Evolutionary conservation across 2,113 vertebrate genomes (phyloP).

Genomic region (Syngnathus scovelli): DNA sequence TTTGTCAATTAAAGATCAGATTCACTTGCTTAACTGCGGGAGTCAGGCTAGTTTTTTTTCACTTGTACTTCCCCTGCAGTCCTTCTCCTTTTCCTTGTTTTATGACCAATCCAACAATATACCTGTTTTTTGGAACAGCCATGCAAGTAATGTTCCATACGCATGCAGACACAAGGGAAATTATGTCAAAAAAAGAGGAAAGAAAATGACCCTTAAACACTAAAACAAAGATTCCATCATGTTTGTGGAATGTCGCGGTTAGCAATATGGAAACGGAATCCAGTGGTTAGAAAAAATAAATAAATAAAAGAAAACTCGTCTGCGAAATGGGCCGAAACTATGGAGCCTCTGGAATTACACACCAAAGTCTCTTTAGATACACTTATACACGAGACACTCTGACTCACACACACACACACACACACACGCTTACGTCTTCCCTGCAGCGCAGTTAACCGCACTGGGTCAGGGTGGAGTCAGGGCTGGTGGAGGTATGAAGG

Average conservation of each 20-base stretch:
- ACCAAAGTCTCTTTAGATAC: constrained; percentile 33
- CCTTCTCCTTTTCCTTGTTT: constrained; percentile 49
- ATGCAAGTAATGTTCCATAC: constrained; percentile 57
- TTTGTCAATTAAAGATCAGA: constrained; percentile 50
- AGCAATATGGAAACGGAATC: constrained; percentile 75
- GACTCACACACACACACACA: constrained; percentile 27
- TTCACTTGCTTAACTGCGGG: constrained; percentile 34
- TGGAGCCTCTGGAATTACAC: constrained; percentile 70
- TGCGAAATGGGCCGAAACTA: constrained; percentile 62
- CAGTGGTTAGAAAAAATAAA: constrained; percentile 67
- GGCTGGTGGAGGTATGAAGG: constrained; percentile 40
- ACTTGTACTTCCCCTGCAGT: constrained; percentile 49
- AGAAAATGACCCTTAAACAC: constrained; percentile 53
- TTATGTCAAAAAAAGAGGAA: constrained; percentile 60
- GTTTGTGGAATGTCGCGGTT: constrained; percentile 75
- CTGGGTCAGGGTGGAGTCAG: constrained; percentile 56
- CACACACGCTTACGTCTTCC: constrained; percentile 46
- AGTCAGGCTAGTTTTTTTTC: constrained; percentile 39
- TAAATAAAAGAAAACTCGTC: constrained; percentile 59
- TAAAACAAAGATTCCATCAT: constrained; percentile 77
- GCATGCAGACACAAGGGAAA: constrained; percentile 53
- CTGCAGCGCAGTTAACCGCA: constrained; percentile 58
- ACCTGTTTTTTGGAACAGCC: constrained; percentile 20
- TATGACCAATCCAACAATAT: constrained; percentile 20
- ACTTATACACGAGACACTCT: constrained; percentile 16